A percentile compares a stretch with the other conserved stretches of the same genome.
Conservation (phyloP, 2,888 invertebrate species). For the Allolobophora icterica region DNA sequence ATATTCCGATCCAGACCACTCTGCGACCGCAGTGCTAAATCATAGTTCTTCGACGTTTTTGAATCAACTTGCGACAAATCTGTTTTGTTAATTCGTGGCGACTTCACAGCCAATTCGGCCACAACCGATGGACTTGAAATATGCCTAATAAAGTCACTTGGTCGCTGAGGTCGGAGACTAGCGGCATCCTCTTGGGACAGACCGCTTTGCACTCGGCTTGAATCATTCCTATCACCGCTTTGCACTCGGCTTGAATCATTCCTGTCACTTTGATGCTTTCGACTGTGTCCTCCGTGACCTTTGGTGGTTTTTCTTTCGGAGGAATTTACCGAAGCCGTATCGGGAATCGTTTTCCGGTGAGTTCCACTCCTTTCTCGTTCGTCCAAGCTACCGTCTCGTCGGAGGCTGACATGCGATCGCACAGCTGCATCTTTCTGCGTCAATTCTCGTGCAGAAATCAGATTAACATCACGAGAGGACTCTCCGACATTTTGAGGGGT, state of each 20-base stretch:
- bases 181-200: background rate
- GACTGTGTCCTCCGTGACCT: background rate
- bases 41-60: background rate
- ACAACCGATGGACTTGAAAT: background rate
- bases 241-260: background rate
- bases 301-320: background rate
- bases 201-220: background rate
- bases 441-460: background rate
- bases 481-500: background rate
- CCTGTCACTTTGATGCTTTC: background rate
- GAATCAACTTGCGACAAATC: constrained; percentile 3
- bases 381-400: background rate
- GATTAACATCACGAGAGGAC: background rate
- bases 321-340: background rate
- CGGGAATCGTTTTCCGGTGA: background rate
- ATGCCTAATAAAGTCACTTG: background rate
- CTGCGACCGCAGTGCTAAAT: background rate
- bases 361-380: background rate
- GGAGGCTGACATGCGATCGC: background rate
- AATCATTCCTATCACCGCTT: background rate
- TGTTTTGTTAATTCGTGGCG: background rate
- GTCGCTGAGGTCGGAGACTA: background rate
- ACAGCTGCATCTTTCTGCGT: background rate
- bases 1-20: background rate
- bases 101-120: background rate